Conservation (phyloP, 2,797 vertebrate species). For the Sciaenops ocellatus region DNA sequence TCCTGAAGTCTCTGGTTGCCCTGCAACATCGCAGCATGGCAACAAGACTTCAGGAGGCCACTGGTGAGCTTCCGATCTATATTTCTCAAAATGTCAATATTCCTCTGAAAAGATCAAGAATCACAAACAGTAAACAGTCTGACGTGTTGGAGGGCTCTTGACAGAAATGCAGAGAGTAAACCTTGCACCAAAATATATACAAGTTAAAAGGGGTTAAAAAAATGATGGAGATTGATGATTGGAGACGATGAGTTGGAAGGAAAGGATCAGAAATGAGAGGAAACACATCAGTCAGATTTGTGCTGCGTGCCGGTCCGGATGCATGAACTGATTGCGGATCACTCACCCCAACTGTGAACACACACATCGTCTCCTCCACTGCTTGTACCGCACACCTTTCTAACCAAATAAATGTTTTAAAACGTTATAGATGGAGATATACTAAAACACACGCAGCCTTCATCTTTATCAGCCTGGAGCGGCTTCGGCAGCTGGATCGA, state of each 20-base stretch:
- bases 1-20: background rate
- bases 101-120: background rate
- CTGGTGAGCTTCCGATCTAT: background rate
- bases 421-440: background rate
- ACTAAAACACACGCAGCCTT: background rate
- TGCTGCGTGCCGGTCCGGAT: background rate
- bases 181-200: background rate
- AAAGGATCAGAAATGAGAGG: constrained; percentile 27
- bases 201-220: constrained; percentile 3
- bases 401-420: background rate
- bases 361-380: background rate
- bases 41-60: background rate
- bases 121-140: background rate
- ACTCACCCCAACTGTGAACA: background rate
- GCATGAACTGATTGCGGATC: constrained; percentile 19
- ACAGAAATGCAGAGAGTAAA: background rate
- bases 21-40: background rate
- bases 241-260: background rate
- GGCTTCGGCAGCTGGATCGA: constrained; percentile 16
- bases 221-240: background rate
- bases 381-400: background rate
- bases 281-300: constrained; percentile 13
- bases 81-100: constrained; percentile 1
- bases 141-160: background rate
- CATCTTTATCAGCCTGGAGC: background rate